Percentiles rank a stretch among this genome's conserved stretches.
Evolutionary conservation across 1,140 invertebrate species (phyloP).

Genomic region (Caerostris darwini): DNA sequence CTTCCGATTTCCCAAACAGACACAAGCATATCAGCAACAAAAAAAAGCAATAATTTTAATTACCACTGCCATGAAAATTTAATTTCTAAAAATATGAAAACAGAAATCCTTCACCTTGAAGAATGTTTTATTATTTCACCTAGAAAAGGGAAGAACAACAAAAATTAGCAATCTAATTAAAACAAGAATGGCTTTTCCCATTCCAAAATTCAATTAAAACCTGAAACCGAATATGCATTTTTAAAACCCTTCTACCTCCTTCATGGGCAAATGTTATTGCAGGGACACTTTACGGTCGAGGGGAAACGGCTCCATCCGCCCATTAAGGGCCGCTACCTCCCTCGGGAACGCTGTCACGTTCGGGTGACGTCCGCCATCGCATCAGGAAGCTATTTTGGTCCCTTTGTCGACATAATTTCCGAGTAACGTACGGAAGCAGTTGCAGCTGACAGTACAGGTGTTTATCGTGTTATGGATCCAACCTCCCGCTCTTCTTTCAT

Average conservation of each 20-base stretch:
- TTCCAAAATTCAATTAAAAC: conserved; percentile 30
- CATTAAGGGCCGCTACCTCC: not conserved
- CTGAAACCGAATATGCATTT: not conserved
- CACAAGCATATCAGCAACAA: too few relatives aligned
- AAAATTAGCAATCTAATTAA: conserved; percentile 2
- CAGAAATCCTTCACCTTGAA: too few relatives aligned
- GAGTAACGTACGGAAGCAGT: conserved; percentile 25
- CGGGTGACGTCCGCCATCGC: conserved; percentile 21
- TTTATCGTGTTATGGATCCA: conserved; percentile 57
- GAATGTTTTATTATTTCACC: too few relatives aligned
- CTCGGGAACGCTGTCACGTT: conserved; percentile 46
- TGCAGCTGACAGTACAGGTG: conserved; percentile 58
- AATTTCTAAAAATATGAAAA: too few relatives aligned
- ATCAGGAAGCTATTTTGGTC: conserved; percentile 53
- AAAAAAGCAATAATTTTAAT: too few relatives aligned
- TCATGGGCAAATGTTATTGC: conserved; percentile 32
- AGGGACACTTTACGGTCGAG: conserved; percentile 26
- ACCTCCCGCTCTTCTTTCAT: conserved; percentile 39
- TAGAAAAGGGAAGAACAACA: too few relatives aligned
- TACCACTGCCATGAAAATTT: too few relatives aligned
- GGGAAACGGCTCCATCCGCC: conserved; percentile 10
- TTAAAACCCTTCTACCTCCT: not conserved
- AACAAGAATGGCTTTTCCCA: not conserved
- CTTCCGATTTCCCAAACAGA: too few relatives aligned
- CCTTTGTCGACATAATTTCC: conserved; percentile 46